A percentile compares a stretch with the other conserved stretches of the same genome.
These are phyloP conservation scores for Encarsia formosa DNA, from an alignment of 2,888 invertebrate genomes.

Conservation along the genomic window DNA sequence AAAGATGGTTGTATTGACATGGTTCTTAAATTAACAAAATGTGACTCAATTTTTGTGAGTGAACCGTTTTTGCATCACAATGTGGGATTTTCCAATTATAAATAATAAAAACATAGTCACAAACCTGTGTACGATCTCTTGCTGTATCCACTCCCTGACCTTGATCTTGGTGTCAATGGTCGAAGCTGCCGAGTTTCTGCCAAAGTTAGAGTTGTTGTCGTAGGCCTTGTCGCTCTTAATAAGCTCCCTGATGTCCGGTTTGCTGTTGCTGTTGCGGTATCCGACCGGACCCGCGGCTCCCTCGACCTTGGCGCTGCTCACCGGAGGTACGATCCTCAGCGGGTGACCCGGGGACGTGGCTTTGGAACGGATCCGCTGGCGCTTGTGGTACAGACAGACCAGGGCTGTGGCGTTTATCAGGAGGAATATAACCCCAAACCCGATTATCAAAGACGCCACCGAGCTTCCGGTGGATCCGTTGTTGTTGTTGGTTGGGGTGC, in stretches of 20 bases:
- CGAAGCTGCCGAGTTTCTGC: conserved; percentile 65
- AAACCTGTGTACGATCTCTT: conserved; percentile 67
- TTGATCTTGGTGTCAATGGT: conserved; percentile 83
- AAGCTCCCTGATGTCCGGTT: conserved; percentile 48
- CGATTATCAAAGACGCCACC: conserved; percentile 50
- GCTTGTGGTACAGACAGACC: conserved; percentile 64
- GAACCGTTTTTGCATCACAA: not conserved
- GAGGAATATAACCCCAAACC: conserved; percentile 65
- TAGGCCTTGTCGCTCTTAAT: conserved; percentile 50
- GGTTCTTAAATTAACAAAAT: too few species aligned
- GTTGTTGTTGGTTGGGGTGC: too few species aligned
- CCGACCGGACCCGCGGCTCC: conserved; percentile 22
- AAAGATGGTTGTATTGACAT: too few species aligned
- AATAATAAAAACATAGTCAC: not conserved
- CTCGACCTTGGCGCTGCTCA: not conserved
- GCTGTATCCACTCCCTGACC: conserved; percentile 82
- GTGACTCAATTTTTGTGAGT: too few species aligned
- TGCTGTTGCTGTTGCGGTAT: conserved; percentile 52
- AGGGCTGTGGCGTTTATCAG: conserved; percentile 70
- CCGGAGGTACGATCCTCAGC: not conserved
- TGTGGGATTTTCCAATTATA: too few species aligned
- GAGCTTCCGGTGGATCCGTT: too few species aligned
- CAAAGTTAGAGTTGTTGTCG: conserved; percentile 54
- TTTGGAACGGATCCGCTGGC: conserved; percentile 51
- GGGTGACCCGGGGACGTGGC: conserved; percentile 15